Evolutionary conservation across 2,888 invertebrate species (phyloP).

Genomic region (Polydrusus tereticollis): DNA sequence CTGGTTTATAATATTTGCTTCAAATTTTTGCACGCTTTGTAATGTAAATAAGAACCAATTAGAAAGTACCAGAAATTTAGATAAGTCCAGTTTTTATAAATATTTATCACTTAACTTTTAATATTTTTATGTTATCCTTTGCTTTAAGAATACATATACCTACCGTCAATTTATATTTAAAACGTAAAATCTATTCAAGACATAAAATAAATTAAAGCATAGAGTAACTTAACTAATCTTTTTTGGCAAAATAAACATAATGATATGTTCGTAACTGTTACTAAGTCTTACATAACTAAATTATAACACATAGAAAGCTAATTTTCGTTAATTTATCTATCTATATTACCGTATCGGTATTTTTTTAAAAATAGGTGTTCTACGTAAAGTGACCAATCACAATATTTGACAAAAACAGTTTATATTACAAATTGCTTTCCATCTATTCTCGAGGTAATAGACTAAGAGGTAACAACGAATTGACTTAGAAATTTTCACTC

Average conservation of each 20-base stretch:
- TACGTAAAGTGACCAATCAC: constrained; percentile 13
- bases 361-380: constrained; percentile 1
- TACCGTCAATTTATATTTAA: neutral
- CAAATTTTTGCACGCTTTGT: no score
- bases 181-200: neutral
- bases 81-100: no score
- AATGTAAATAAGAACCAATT: no score
- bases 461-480: no score
- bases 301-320: constrained; percentile 25
- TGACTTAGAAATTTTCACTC: no score
- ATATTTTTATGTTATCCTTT: no score
- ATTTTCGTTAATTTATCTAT: constrained; percentile 2
- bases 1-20: no score
- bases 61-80: no score
- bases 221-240: neutral
- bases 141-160: neutral
- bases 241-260: constrained; percentile 15
- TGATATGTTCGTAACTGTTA: constrained; percentile 14
- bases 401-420: constrained; percentile 15
- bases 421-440: constrained; percentile 22
- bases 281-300: neutral
- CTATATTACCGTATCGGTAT: neutral
- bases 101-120: no score
- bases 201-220: neutral
- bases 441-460: constrained; percentile 13